Conservation (phyloP, 2,113 vertebrate species). For the Caranx melampygus region DNA sequence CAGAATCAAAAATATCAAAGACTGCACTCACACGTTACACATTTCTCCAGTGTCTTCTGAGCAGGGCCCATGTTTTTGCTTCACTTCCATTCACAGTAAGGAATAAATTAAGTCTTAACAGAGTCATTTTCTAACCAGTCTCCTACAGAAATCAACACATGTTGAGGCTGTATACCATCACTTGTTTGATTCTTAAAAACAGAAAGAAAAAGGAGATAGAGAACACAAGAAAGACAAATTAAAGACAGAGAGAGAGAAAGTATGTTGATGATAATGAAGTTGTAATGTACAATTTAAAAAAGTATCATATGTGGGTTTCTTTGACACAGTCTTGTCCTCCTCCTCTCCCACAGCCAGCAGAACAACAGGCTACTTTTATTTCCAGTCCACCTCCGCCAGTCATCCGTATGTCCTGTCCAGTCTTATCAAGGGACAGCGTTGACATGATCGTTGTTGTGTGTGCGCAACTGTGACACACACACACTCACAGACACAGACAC, state of each 20-base stretch:
- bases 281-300: neutral
- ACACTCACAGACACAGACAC: neutral
- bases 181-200: conserved; percentile 5
- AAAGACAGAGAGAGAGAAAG: neutral
- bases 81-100: conserved; percentile 1
- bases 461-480: conserved; percentile 1
- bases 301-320: conserved; percentile 17
- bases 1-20: conserved; percentile 11
- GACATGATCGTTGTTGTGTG: conserved; percentile 46
- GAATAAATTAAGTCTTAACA: neutral
- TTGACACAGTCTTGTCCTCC: neutral
- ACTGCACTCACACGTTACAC: neutral
- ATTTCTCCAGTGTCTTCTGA: neutral
- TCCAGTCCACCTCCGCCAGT: conserved; percentile 48
- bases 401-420: conserved; percentile 48
- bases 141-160: conserved; percentile 15
- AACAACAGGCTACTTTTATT: conserved; percentile 43
- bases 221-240: neutral
- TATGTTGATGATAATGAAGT: neutral
- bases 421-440: conserved; percentile 36
- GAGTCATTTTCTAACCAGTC: conserved; percentile 13
- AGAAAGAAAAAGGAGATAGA: neutral
- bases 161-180: neutral
- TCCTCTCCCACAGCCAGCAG: neutral
- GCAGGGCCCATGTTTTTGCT: neutral